These are phyloP conservation scores for Myrmophylax atrothorax DNA, from an alignment of 2,113 vertebrate species.

Conservation along the genomic window DNA sequence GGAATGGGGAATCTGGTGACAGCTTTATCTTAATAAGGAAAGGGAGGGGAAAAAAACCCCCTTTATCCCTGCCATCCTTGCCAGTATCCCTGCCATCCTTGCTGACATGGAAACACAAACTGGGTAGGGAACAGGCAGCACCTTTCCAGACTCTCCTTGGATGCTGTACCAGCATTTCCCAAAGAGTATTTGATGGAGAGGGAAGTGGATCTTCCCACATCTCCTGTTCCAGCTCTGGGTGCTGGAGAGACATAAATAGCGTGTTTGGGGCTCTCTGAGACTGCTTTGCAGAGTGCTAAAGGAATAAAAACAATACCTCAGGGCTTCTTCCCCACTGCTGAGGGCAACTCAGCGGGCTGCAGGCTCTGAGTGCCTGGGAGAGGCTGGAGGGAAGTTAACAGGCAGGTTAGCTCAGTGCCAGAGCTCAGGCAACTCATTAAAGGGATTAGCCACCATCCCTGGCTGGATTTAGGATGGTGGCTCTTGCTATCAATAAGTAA, in stretches of 20 bases:
- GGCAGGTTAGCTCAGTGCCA: not conserved
- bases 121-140: not conserved
- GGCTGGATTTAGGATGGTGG: conserved; percentile 26
- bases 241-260: accelerated
- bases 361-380: not conserved
- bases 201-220: not conserved
- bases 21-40: conserved; percentile 49
- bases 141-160: not conserved
- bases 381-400: not conserved
- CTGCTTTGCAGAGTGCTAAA: not conserved
- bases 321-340: not conserved
- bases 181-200: not conserved
- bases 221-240: not conserved
- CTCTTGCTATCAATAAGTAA: conserved; percentile 34
- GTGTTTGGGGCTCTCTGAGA: not conserved
- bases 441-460: conserved; percentile 29
- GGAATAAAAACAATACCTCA: not conserved
- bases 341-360: not conserved
- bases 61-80: not conserved
- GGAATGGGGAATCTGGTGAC: conserved; percentile 48
- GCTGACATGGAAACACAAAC: not conserved
- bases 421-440: conserved; percentile 43
- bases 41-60: not conserved
- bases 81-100: not conserved
- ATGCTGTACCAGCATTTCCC: not conserved